phyloP scores from a whole-genome alignment of 2,797 vertebrate species.

The Eidolon dupreanum region DNA sequence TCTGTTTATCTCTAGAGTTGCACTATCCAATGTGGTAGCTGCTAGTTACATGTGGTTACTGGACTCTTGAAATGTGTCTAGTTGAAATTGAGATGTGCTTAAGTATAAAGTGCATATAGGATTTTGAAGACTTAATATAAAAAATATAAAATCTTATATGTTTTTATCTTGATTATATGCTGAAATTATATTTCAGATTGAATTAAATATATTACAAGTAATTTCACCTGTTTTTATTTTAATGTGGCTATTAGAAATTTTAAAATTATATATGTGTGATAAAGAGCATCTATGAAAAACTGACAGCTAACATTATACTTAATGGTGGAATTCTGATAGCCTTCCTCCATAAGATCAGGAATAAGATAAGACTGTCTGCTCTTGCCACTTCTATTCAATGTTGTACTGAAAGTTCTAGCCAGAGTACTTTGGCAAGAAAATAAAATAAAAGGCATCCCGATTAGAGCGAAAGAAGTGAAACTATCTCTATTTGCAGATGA shows the following conservation, averaged over 20 bases:
- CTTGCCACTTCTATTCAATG: neutral
- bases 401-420: neutral
- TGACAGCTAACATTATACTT: neutral
- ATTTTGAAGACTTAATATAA: neutral
- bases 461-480: neutral
- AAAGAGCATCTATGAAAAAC: neutral
- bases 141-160: neutral
- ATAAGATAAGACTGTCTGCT: neutral
- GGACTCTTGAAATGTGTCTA: neutral
- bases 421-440: neutral
- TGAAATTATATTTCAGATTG: neutral
- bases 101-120: neutral
- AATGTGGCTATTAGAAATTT: neutral
- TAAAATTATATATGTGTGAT: neutral
- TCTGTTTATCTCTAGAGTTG: neutral
- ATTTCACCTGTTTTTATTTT: neutral
- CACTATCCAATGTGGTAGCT: neutral
- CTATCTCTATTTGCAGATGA: neutral
- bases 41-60: neutral
- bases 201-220: neutral
- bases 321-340: neutral
- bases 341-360: neutral
- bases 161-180: neutral
- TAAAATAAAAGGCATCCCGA: neutral
- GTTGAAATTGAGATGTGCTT: neutral